Evolutionary conservation across 2,888 invertebrate genomes (phyloP), one percentile per base, ranked within the genome.

Genomic region (Netelia melanura): DNA sequence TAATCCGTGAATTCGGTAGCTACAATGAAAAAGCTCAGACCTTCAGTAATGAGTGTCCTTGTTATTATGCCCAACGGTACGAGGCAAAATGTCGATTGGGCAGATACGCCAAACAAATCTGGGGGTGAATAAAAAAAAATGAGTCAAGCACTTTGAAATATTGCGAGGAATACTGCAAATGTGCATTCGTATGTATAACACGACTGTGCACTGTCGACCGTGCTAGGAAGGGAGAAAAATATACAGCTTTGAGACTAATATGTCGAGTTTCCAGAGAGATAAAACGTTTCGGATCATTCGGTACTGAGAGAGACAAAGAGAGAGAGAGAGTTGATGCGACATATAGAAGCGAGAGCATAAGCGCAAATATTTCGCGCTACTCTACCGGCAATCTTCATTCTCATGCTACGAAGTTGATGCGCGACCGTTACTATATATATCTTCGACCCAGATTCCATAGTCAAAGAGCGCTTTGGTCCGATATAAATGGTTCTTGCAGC

Each of bases 71-170:
- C 17, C 58, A 65, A 62, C 30, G 25, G 70, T 48, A 52, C 56
- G 54, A 54, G 54, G 74, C 62, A 48, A 64, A 70, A 65, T 74
- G 78, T 68, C 70, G 64, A 70, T 79, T 14, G 64, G 30, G 54
- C 64, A 56, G 62, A 79, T 70, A 74, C 61, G 67, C n/a, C 30
- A 52, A 78, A 70, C 64, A 68, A 25, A 44, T 38, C 21, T 21
- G 58, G 21, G 1, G 21, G 17, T 17, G 17, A 21, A 71, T 80
- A 70, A 43, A 80, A 80, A 80, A 70, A 23, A 65, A 64, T 48
- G 70, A 75, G 65, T 75, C 67, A 79, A 86, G 81, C 75, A 86
- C 85, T 88, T 86, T 48, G 75, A 83, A 85, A 84, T 86, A 86
- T 86, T 84, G 61, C 81, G 71, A 76, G 52, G 76, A 58, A 64